These are phyloP conservation scores for Esox masquinongy DNA, from an alignment of 2,797 vertebrate genomes.

Conservation along the genomic window DNA sequence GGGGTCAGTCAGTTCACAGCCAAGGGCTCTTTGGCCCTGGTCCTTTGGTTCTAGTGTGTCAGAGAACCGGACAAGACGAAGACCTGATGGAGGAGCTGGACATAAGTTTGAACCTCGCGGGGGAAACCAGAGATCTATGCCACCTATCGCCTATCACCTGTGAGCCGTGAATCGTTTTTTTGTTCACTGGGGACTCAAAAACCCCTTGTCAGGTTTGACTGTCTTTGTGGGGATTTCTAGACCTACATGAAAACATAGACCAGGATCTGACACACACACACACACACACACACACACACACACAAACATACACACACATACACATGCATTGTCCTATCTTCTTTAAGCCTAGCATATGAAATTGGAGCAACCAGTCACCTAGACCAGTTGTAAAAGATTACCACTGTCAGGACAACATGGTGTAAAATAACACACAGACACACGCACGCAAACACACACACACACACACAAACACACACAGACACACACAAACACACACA, in stretches of 20 bases:
- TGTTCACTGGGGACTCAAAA: too few relatives aligned
- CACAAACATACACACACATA: background rate
- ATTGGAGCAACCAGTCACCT: background rate
- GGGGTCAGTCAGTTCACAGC: conserved; percentile 12
- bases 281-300: conserved; percentile 19
- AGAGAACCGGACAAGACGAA: conserved; percentile 48
- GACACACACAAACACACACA: too few relatives aligned
- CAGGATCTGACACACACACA: conserved; percentile 22
- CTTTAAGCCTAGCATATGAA: background rate
- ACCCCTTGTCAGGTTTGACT: too few relatives aligned
- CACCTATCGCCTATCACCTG: too few relatives aligned
- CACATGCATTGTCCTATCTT: background rate
- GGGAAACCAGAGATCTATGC: too few relatives aligned
- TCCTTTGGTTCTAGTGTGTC: conserved; percentile 35
- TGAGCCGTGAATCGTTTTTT: too few relatives aligned
- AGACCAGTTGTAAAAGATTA: background rate
- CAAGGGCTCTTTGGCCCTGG: conserved; percentile 14
- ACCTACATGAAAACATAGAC: conserved; percentile 13
- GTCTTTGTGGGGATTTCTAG: too few relatives aligned
- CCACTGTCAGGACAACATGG: background rate
- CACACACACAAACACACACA: background rate
- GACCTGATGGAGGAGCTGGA: conserved; percentile 59
- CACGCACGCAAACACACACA: background rate
- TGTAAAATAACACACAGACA: background rate
- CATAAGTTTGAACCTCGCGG: too few relatives aligned